Evolutionary conservation across 2,888 invertebrate species (phyloP), one percentile per base, ranked within the genome.

Genomic region (Drosophila meridionalis): DNA sequence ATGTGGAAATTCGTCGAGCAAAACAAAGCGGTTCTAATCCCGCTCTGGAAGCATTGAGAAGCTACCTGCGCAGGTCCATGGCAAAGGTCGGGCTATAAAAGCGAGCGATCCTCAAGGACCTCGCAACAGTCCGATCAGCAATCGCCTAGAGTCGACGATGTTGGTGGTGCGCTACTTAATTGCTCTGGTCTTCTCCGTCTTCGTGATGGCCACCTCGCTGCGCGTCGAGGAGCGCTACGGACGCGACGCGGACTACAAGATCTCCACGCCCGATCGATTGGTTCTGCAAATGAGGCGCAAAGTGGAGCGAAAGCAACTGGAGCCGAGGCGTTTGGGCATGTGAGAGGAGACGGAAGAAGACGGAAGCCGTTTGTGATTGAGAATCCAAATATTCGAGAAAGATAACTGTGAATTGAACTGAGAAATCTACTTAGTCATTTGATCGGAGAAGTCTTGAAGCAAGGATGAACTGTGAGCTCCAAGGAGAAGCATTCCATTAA

Each of bases 181-280:
- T 62, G 89, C 87, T 2, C 58, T 87, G 61, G 89, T 88, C 14
- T 89, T 87, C 67, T 85, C 87, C 71, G 50, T 89, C 58, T 87
- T 89, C 61, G 78, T 88, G 78, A 69, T 85, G 83, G 85, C 89
- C 73, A 85, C 87, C 38, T 87, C 87, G 55, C 55, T 87, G 69
- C 71, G 64, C 43, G 68, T 85, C 66, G 82, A 80, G 48, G 70
- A 78, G 48, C 88, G 84, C 9, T 60, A 61, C 6, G 64, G 68
- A 14, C 68, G 69, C 2, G 56, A 61, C 20, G 58, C 57, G 3
- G 73, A 77, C 50, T 78, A 70, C 57, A 85, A 85, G 76, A 83
- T 87, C 56, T 82, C 85, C n/a, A 87, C 88, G 3, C 88, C 83
- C 6, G 76, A 82, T 74, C 88, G 86, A 1, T 45, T 83, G 63